phyloP scores from a whole-genome alignment of 2,888 invertebrate species.

The Pristionchus entomophagus region DNA sequence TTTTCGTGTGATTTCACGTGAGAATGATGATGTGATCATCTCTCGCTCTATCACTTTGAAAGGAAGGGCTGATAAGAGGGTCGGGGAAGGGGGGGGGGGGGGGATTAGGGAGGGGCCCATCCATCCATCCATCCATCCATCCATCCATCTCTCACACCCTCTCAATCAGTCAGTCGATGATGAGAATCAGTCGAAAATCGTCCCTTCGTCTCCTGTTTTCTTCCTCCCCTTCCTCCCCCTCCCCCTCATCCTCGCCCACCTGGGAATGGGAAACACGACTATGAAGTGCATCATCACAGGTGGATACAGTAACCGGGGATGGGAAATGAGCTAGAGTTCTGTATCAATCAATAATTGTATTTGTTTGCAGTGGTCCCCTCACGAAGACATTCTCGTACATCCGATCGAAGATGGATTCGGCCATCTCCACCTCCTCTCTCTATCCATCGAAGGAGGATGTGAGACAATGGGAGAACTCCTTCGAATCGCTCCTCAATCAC shows the following conservation, averaged over 20 bases:
- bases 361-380: constrained; percentile 67
- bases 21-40: not conserved
- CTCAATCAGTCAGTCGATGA: constrained; percentile 30
- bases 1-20: constrained; percentile 31
- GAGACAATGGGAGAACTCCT: constrained; percentile 67
- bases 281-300: constrained; percentile 8
- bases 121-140: too few species aligned
- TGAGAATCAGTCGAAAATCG: constrained; percentile 4
- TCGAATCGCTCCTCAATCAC: constrained; percentile 68
- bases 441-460: constrained; percentile 70
- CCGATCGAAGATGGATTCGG: constrained; percentile 66
- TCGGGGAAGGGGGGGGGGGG: not conserved
- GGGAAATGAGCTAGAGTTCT: too few species aligned
- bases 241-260: constrained; percentile 12
- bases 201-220: not conserved
- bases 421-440: constrained; percentile 63
- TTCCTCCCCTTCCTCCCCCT: constrained; percentile 20
- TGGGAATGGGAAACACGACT: constrained; percentile 1
- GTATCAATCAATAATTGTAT: constrained; percentile 6
- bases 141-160: too few species aligned
- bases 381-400: constrained; percentile 68
- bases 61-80: not conserved
- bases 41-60: not conserved
- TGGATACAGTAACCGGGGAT: not conserved
- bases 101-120: constrained; percentile 14